Evolutionary conservation across 2,888 invertebrate species (phyloP).

Genomic region (Orthosia cruda): DNA sequence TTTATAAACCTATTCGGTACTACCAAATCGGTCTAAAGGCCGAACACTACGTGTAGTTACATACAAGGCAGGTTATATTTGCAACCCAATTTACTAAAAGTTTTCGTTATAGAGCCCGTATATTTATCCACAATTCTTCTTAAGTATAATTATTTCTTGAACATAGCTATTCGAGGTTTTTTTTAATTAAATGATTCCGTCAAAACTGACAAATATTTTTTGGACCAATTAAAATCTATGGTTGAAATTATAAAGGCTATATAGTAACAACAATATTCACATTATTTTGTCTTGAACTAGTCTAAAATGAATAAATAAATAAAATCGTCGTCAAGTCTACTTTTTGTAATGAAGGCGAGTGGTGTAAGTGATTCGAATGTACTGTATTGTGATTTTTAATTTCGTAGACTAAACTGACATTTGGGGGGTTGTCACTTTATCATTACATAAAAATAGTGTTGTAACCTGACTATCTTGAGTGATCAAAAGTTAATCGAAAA

Average conservation of each 20-base stretch:
- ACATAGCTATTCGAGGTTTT: not conserved
- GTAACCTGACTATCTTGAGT: too few species aligned
- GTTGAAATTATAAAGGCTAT: too few species aligned
- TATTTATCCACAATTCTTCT: not conserved
- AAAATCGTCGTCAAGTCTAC: too few species aligned
- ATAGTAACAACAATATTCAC: too few species aligned
- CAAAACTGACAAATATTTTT: not conserved
- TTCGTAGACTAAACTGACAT: too few species aligned
- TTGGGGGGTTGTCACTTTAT: too few species aligned
- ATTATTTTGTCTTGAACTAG: not conserved
- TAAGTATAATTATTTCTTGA: not conserved
- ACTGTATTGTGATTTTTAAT: too few species aligned
- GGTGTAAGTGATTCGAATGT: not conserved
- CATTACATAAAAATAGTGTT: too few species aligned
- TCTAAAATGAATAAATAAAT: too few species aligned
- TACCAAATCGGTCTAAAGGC: conserved; percentile 34
- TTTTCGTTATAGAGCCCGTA: not conserved
- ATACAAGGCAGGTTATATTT: conserved; percentile 26
- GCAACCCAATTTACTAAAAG: not conserved
- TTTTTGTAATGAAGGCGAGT: not conserved
- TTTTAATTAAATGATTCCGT: not conserved
- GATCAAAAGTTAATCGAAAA: too few species aligned
- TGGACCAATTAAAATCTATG: too few species aligned
- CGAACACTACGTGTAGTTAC: conserved; percentile 24
- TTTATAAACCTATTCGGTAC: conserved; percentile 22